A percentile compares a stretch with the other conserved stretches of the same genome.
Conservation (phyloP, 2,797 vertebrate genomes). For the Zonotrichia albicollis region DNA sequence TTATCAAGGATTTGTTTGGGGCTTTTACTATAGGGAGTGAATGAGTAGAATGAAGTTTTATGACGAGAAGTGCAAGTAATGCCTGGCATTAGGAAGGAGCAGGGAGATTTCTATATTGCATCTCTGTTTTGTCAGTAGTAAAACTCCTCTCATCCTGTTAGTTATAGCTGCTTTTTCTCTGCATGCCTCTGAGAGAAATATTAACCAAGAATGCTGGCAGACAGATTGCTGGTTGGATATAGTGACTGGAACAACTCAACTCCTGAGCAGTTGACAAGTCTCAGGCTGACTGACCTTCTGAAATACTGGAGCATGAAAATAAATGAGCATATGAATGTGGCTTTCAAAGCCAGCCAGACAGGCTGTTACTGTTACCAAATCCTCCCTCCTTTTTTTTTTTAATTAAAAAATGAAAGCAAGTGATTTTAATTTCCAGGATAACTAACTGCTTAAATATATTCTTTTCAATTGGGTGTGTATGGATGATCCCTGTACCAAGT, state of each 20-base stretch:
- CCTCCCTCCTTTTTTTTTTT: background rate
- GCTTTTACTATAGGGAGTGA: background rate
- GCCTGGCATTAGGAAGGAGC: background rate
- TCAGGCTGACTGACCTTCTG: slow-evolving; percentile 32
- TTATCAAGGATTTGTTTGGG: background rate
- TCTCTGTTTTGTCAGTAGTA: background rate
- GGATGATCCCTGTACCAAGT: background rate
- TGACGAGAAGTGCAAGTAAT: background rate
- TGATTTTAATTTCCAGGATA: slow-evolving; percentile 15
- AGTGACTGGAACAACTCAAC: slow-evolving; percentile 27
- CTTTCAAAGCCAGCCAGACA: slow-evolving; percentile 17
- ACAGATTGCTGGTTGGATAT: background rate
- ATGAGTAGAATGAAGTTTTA: background rate
- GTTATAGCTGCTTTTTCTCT: background rate
- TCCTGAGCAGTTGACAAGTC: slow-evolving; percentile 28
- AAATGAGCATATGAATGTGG: slow-evolving; percentile 17
- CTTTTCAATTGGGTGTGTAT: background rate
- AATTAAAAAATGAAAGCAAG: slow-evolving; percentile 16
- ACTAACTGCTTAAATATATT: background rate
- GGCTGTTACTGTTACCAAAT: background rate
- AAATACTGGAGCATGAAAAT: slow-evolving; percentile 46
- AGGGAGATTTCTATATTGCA: background rate
- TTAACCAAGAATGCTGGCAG: slow-evolving; percentile 49
- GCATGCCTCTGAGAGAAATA: slow-evolving; percentile 27
- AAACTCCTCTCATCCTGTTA: background rate